Base-by-base conservation (phyloP, 2,888 invertebrate species). In the Agriopis marginaria region DNA sequence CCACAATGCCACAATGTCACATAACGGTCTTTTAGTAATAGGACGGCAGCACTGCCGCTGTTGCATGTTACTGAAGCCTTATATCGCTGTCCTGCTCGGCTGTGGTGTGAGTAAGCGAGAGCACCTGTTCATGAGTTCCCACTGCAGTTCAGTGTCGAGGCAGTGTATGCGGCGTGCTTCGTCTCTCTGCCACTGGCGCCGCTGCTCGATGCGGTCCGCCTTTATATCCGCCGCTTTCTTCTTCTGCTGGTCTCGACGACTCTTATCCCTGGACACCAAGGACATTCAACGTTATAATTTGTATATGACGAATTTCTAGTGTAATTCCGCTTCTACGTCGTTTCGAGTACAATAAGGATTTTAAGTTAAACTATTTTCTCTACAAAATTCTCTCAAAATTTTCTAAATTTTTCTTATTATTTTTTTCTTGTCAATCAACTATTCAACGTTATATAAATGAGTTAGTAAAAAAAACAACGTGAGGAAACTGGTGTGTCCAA, bases 61-160 rank as follows among this genome's bases (percentile, higher is more conserved):
- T 40, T 8, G 40, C 17, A 1, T 40, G 40, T 40, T 40, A 40
- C 8, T 40, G 40, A 1, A 9, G 49, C 7, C 49, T 17, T 8
- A 23, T 51, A 51, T 23, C 23, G 17, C 50, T 51, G 10, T 51
- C 50, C 50, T 23, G 23, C 50, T 10, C 23, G 5, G 10, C 32
- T 32, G 9, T 17, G 50, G 23, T 51, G 10, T n/a, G 42, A 17
- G 32, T 23, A 9, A 56, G 23, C 9, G 23, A 45, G n/a, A 60
- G 39, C 23, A 89, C 93, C 92, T 89, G 81, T 95, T 95, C 84
- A 95, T 86, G 77, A 95, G 87, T 70, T 95, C 94, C 95, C 95
- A 95, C 79, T 94, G 94, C 49, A 87, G 82, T 75, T 86, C 77
- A 73, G 95, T 95, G 71, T 89, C 78, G 69, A 86, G 77, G 56